Conservation (phyloP, 2,888 invertebrate genomes). For the Harpagoxenus sublaevis region DNA sequence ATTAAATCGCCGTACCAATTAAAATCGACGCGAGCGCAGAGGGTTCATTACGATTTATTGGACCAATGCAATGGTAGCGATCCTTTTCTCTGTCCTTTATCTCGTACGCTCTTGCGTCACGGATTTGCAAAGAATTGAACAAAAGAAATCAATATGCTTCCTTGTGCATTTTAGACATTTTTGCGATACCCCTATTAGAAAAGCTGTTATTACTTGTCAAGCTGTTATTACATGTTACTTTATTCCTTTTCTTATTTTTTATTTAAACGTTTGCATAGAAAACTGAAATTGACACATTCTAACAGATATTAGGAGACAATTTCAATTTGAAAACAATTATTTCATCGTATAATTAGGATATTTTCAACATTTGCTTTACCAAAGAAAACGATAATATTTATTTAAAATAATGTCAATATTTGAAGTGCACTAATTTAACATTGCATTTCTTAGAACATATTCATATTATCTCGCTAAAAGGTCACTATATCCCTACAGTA, state of each 20-base stretch:
- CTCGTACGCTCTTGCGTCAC: not conserved
- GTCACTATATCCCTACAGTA: conserved; percentile 8
- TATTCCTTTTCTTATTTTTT: not conserved
- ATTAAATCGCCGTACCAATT: conserved; percentile 76
- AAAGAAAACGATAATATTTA: conserved; percentile 8
- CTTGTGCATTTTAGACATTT: not conserved
- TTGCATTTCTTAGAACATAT: conserved; percentile 10
- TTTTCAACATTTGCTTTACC: not conserved
- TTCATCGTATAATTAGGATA: not conserved
- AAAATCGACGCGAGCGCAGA: conserved; percentile 67
- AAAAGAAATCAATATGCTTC: conserved; percentile 1
- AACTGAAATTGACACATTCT: not conserved
- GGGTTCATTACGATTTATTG: conserved; percentile 72
- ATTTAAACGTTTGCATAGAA: not conserved
- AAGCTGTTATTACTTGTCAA: not conserved
- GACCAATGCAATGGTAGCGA: conserved; percentile 52
- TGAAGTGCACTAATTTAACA: conserved; percentile 11
- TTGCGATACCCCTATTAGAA: not conserved
- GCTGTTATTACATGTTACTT: too few species aligned
- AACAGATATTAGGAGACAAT: not conserved
- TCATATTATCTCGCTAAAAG: not conserved
- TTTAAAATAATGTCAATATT: conserved; percentile 29
- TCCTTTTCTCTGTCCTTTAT: conserved; percentile 32
- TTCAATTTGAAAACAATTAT: not conserved
- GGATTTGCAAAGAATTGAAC: conserved; percentile 21